Base-by-base conservation (phyloP, 1,140 invertebrate genomes). In the Brachionus manjavacas region DNA sequence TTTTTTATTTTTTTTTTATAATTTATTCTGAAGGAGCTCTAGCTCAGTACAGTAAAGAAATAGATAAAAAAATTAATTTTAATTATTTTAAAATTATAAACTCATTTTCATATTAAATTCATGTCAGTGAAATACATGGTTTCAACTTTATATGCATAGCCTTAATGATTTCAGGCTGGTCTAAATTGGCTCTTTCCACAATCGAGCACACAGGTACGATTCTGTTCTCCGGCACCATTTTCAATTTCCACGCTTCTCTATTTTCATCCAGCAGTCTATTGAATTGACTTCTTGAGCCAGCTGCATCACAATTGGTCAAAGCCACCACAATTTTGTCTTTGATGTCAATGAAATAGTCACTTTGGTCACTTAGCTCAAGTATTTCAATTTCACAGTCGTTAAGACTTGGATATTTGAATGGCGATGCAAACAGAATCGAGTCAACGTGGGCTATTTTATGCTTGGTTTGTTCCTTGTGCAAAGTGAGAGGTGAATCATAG, bases 321-420 rank as follows among this genome's bases (percentile, higher is more conserved):
- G 68, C 68, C 1, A 31, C 68, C 12, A 72, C 31, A 41, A 72
- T 35, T 72, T 72, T 72, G n/a, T 72, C 68, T 39, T 72, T 72
- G 11, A 72, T 9, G 1, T 31, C 28, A 16, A 72, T 39, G 31
- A 72, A 72, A 35, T 72, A 12, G n/a, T 72, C 68, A 16, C 14
- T 72, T 72, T 31, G 41, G 31, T 72, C 68, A 16, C 25, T 8
- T 2, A 72, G 25, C 12, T 39, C 31, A 41, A 72, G 31, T 39
- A 76, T 76, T 46, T 76, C 72, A 6, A 76, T 76, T 46, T 76
- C 72, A 28, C 39, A 76, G 16, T 76, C 39, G 16, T 43, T 46
- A 46, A 76, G 41, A 76, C 41, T 46, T 23, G 72, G 72, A 23
- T 43, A 3, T 16, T 11, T 28, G 41, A 76, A 76, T 23, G n/a